Evolutionary conservation across 1,140 invertebrate genomes (phyloP).

Genomic region (Leptestheria dahalacensis): DNA sequence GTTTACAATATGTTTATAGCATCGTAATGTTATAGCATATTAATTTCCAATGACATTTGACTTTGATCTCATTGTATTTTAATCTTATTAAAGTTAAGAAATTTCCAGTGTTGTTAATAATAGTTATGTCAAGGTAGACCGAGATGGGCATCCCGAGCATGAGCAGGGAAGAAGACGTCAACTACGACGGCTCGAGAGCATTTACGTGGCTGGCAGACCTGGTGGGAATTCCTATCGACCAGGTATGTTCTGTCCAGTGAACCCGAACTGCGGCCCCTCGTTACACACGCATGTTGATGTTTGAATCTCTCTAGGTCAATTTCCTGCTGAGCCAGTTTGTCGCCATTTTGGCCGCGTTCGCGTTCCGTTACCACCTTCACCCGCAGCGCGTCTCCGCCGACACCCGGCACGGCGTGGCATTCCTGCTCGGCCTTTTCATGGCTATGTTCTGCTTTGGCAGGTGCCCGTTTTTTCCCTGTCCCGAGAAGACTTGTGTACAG

Average conservation of each 20-base stretch:
- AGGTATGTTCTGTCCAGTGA: too few species aligned
- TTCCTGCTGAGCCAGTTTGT: slow-evolving; percentile 65
- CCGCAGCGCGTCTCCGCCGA: slow-evolving; percentile 43
- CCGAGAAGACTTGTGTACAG: too few species aligned
- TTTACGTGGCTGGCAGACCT: slow-evolving; percentile 40
- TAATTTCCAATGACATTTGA: too few species aligned
- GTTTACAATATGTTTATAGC: too few species aligned
- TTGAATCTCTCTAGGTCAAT: slow-evolving; percentile 51
- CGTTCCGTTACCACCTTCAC: slow-evolving; percentile 54
- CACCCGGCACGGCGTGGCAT: slow-evolving; percentile 54
- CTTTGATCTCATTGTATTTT: too few species aligned
- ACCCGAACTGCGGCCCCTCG: too few species aligned
- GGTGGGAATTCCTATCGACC: slow-evolving; percentile 41
- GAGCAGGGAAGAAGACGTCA: slow-evolving; percentile 12
- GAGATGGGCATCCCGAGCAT: slow-evolving; percentile 10
- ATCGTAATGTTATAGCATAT: too few species aligned
- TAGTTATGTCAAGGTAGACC: too few species aligned
- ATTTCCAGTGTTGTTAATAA: too few species aligned
- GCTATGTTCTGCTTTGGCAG: slow-evolving; percentile 78
- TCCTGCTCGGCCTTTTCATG: slow-evolving; percentile 54
- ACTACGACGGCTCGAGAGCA: slow-evolving; percentile 40
- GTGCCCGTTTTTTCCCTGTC: too few species aligned
- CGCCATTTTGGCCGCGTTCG: slow-evolving; percentile 52
- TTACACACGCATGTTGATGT: too few species aligned
- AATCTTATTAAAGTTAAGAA: too few species aligned